These are phyloP conservation scores for Eulacestoma nigropectus DNA, from an alignment of 2,113 vertebrate genomes.

Conservation along the genomic window DNA sequence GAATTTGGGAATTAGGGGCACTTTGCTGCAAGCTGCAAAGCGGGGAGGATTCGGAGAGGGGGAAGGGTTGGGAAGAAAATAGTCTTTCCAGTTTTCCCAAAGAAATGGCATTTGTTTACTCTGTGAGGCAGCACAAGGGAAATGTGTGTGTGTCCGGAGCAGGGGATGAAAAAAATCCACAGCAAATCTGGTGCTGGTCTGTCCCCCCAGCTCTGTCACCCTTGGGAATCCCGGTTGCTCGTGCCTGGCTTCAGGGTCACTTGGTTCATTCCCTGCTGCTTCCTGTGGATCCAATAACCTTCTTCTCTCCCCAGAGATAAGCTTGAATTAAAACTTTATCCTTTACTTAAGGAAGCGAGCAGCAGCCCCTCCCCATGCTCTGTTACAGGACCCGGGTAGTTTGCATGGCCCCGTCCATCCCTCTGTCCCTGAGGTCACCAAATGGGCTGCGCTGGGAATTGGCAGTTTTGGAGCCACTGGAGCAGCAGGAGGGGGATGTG, in stretches of 20 bases:
- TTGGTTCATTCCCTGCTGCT: background rate
- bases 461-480: background rate
- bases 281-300: conserved; percentile 41
- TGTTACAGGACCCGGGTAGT: background rate
- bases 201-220: background rate
- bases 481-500: background rate
- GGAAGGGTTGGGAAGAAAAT: background rate
- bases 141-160: background rate
- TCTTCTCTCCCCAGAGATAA: conserved; percentile 20
- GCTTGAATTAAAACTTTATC: conserved; percentile 42
- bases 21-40: background rate
- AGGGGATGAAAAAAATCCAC: background rate
- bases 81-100: background rate
- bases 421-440: background rate
- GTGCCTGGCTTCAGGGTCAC: background rate
- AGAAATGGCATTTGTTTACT: background rate
- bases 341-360: conserved; percentile 1
- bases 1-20: conserved; percentile 32
- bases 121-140: background rate
- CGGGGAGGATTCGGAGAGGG: fast-evolving
- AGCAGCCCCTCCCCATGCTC: background rate
- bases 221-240: background rate
- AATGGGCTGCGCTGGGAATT: background rate
- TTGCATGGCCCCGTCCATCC: background rate
- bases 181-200: background rate